Base-by-base conservation (phyloP, 1,140 invertebrate species). In the Camponotus vicinus region DNA sequence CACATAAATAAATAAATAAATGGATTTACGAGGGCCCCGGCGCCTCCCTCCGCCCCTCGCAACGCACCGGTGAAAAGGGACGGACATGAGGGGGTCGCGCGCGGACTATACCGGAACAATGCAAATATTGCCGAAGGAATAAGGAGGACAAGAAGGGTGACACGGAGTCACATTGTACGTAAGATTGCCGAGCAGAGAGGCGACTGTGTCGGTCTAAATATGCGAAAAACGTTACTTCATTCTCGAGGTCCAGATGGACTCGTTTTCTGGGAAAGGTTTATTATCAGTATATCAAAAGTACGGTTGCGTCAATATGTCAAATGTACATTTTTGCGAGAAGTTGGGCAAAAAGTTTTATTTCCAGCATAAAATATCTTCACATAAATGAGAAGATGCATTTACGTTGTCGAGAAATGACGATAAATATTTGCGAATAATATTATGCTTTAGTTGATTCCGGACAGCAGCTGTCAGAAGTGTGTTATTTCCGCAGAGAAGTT, bases 1-100 rank as follows among this genome's bases (percentile, higher is more conserved):
- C 88, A 93, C 93, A 94, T 94, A 94, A 94, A 94, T 94, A 94
- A 94, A 94, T 94, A 94, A 94, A 94, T 94, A 94, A 94, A 94
- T 93, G 93, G 91, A 94, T 94, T 94, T 94, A 92, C 92, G 90
- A 88, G 89, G 86, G 79, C 67, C 77, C 66, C 55, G 71, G 71
- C 71, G 64, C 66, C 57, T 49, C 34, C 70, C 63, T 75, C 42
- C 37, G 37, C 27, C 67, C 69, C 90, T 85, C 63, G 80, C 67
- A 66, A 86, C 86, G 85, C 59, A 86, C 73, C 61, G 85, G 73
- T 83, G 86, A 63, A 61, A 82, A 63, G 76, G 88, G 78, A 85
- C 42, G 61, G 73, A 75, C 69, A 45, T 64, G 42, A 79, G 70
- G 77, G 83, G 18, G 49, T 52, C 49, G 49, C 52, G 67, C 32